Conservation (phyloP, 2,888 invertebrate species). For the Hedychridium roseum region DNA sequence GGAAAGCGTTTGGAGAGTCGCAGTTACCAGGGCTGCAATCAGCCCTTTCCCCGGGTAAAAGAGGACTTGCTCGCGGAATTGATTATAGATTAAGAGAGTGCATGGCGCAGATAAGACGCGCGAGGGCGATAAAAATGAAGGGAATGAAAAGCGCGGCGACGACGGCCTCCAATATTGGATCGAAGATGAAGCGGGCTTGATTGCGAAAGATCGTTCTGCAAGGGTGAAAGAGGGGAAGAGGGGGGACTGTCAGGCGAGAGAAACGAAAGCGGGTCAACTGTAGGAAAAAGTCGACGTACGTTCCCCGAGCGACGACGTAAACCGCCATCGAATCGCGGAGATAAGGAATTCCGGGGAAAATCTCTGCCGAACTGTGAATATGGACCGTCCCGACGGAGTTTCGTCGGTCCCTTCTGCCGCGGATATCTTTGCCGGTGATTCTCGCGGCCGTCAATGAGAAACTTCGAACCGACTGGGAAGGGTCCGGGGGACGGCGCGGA, state of each 20-base stretch:
- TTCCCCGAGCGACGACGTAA: conserved; percentile 18
- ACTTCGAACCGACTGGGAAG: no score
- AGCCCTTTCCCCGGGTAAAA: no score
- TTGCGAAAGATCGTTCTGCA: conserved; percentile 5
- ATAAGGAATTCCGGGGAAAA: conserved; percentile 27
- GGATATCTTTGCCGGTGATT: conserved; percentile 9
- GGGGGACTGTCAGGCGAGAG: neutral
- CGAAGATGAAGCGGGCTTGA: neutral
- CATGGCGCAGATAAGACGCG: no score
- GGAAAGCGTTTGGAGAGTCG: no score
- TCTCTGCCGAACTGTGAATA: conserved; percentile 26
- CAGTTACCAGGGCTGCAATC: no score
- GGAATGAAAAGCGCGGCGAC: no score
- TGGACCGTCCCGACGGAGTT: conserved; percentile 25
- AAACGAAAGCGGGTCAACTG: conserved; percentile 29
- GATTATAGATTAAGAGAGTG: no score
- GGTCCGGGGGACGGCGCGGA: no score
- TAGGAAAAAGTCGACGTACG: conserved; percentile 28
- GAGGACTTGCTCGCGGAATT: no score
- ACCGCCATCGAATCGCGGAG: conserved; percentile 14
- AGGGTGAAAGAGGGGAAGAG: neutral
- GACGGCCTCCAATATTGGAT: no score
- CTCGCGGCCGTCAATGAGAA: neutral
- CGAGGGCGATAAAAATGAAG: no score
- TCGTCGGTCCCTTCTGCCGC: conserved; percentile 7